Evolutionary conservation across 1,140 invertebrate species (phyloP).

Genomic region (Cecropterus lyciades): DNA sequence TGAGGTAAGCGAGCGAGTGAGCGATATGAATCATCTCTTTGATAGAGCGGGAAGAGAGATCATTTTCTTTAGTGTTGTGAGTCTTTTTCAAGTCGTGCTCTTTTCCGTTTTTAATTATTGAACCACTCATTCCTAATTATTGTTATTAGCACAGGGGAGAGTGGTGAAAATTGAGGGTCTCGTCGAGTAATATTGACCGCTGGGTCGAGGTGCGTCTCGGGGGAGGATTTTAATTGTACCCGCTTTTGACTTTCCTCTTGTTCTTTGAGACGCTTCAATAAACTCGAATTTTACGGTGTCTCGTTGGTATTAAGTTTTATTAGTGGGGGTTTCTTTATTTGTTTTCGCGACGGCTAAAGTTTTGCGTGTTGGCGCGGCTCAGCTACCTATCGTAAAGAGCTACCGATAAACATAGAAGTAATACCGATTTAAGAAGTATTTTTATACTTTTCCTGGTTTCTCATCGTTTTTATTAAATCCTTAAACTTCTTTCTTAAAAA

Average conservation of each 20-base stretch:
- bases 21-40: conserved; percentile 10
- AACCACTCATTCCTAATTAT: conserved; percentile 86
- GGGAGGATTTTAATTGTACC: conserved; percentile 81
- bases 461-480: too few species aligned
- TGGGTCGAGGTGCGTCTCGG: conserved; percentile 69
- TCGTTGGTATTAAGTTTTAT: conserved; percentile 67
- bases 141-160: conserved; percentile 83
- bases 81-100: conserved; percentile 77
- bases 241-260: conserved; percentile 79
- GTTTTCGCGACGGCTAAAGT: conserved; percentile 18
- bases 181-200: conserved; percentile 77
- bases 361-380: conserved; percentile 1
- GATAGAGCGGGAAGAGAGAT: conserved; percentile 48
- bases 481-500: too few species aligned
- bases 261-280: conserved; percentile 80
- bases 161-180: conserved; percentile 83
- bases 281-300: conserved; percentile 76
- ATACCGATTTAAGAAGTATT: too few species aligned
- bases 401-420: neutral
- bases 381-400: neutral
- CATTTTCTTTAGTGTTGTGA: conserved; percentile 60
- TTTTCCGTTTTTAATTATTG: conserved; percentile 86
- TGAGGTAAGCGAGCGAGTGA: conserved; percentile 55
- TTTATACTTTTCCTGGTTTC: too few species aligned
- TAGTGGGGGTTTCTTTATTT: conserved; percentile 48